Conservation (phyloP, 2,888 invertebrate genomes). For the Odontocerum albicorne region DNA sequence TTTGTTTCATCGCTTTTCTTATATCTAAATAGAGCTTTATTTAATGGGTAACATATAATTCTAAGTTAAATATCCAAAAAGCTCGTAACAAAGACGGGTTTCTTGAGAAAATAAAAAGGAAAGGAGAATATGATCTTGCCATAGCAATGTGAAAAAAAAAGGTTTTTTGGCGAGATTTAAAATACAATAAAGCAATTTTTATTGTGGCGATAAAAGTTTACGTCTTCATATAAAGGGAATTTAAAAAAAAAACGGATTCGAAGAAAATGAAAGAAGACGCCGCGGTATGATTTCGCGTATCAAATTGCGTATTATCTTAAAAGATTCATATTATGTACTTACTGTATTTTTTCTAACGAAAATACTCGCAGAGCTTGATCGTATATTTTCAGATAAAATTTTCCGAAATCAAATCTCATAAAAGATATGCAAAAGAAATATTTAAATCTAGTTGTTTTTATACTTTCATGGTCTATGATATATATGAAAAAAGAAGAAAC, state of each 20-base stretch:
- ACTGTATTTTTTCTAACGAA: too few species aligned
- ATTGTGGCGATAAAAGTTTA: constrained; percentile 30
- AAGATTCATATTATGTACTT: neutral
- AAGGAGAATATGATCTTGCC: constrained; percentile 10
- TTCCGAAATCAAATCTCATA: too few species aligned
- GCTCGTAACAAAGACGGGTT: constrained; percentile 16
- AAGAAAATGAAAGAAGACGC: constrained; percentile 7
- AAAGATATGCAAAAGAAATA: too few species aligned
- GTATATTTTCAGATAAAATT: too few species aligned
- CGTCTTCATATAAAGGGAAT: constrained; percentile 30
- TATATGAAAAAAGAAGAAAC: too few species aligned
- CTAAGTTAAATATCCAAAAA: constrained; percentile 11
- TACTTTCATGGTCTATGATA: too few species aligned
- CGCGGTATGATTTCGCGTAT: constrained; percentile 14
- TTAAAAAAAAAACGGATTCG: constrained; percentile 20
- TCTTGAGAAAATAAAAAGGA: constrained; percentile 7
- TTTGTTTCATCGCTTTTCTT: neutral
- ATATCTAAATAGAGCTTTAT: neutral
- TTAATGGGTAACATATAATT: constrained; percentile 10
- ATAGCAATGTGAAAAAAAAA: constrained; percentile 12
- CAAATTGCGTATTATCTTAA: constrained; percentile 9
- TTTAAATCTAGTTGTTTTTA: too few species aligned
- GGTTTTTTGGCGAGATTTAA: constrained; percentile 27
- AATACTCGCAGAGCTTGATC: too few species aligned
- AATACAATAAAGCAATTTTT: constrained; percentile 32